Evolutionary conservation across 2,113 vertebrate species (phyloP), one percentile per base, ranked within the genome.

Genomic region (Alligator sinensis): DNA sequence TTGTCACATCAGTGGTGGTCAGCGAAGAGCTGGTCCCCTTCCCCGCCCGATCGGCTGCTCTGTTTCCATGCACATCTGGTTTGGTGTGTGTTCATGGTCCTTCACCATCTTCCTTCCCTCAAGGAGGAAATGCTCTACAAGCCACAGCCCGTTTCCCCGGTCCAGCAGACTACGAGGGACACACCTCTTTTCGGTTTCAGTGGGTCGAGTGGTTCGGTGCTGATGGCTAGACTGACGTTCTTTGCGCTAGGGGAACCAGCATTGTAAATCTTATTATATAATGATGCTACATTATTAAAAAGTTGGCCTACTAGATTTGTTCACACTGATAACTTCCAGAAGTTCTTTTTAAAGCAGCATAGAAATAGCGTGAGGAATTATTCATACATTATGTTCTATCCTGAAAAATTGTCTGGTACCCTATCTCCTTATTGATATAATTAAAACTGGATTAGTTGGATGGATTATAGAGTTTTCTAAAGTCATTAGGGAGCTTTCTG

Each of bases 401-500:
- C 92, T 94, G 79, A 95, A 97, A 97, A 89, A 92, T 74, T 88
- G 91, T 74, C 86, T 60, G 66, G 38, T 79, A 15, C 21, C 81
- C 76, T 91, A 34, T 91, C 87, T 97, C 38, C 80, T 95, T 96
- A 92, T 76, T 90, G 88, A 66, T 97, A 62, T 82, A 96, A 97
- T 97, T 95, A 94, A 97, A 96, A 91, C 82, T 89, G 90, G 87
- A 55, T 97, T 96, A 83, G 83, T 79, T 92, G 90, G 70, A 74
- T 84, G 83, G 88, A 91, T 97, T 91, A 92, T 55, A 21, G 93
- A 89, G 68, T 96, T 96, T 96, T 89, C 88, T 82, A 63, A 68
- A 95, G 81, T 80, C 91, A 88, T 77, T 25, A 27, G 90, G 84
- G 93, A 86, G 55, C 74, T 88, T 74, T 85, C 62, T 74, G 88